Evolutionary conservation across 2,888 invertebrate genomes (phyloP), one percentile per base, ranked within the genome.

Genomic region (Macaria liturata): DNA sequence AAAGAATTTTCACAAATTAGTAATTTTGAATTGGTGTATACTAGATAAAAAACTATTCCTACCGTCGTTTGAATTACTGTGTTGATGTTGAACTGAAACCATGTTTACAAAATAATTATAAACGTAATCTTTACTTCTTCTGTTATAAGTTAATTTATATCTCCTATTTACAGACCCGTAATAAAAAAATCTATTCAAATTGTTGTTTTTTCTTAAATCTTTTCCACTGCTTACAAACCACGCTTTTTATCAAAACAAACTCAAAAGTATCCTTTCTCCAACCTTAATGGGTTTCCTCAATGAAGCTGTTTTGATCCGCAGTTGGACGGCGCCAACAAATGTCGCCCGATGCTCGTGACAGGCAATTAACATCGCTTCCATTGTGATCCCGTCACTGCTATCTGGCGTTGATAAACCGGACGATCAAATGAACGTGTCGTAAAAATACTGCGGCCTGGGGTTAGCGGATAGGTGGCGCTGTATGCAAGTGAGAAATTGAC

Each of bases 341-440:
- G 57, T 64, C 66, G 61, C 46, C 60, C 54, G 57, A 61, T 78
- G 78, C 61, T 60, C 64, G 57, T 75, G 78, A 77, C 81, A 80
- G 73, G 75, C 74, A 80, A 80, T 78, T 76, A 78, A 70, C 68
- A 71, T 71, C 68, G 60, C 67, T 67, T 71, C 73, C 65, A 78
- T 76, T 75, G 73, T 74, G 64, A 63, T 64, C 55, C 49, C 39
- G 68, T 67, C 70, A 66, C 59, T 62, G 55, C 52, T 63, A 62
- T 62, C 59, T 62, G 65, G 54, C 61, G 57, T 65, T 67, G 66
- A 67, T 69, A 71, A 69, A 67, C 63, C 61, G 57, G 66, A 65
- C 61, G 62, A 46, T 47, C 54, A 62, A 61, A 66, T 64, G 60
- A 61, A 62, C 61, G 57, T 62, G 53, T 61, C 30, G 59, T 52